Conservation (phyloP, 2,797 vertebrate genomes). For the Cyprinodon diabolis region DNA sequence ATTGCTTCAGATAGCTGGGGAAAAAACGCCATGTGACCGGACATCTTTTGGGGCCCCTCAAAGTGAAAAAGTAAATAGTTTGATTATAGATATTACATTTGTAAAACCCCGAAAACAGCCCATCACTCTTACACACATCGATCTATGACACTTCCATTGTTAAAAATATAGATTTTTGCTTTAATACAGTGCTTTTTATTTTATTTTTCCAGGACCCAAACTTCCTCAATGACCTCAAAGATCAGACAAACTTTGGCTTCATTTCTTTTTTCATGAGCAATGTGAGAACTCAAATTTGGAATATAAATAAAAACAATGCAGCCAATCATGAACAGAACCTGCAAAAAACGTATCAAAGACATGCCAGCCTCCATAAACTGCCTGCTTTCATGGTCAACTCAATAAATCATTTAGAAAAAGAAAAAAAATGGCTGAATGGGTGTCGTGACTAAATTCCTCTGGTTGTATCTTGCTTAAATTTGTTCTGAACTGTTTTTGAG, state of each 20-base stretch:
- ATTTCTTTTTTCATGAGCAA: background rate
- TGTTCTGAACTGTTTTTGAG: background rate
- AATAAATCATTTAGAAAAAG: background rate
- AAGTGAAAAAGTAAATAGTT: too few relatives aligned
- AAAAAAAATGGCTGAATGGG: background rate
- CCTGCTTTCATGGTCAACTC: slow-evolving; percentile 1
- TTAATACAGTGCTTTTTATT: background rate
- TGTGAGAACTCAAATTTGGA: background rate
- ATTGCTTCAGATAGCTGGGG: background rate
- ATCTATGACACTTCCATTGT: background rate
- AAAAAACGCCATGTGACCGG: too few relatives aligned
- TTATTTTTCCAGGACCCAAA: background rate
- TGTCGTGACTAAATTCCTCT: background rate
- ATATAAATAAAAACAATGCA: background rate
- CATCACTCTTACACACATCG: background rate
- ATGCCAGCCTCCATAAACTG: background rate
- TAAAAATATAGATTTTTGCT: background rate
- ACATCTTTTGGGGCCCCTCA: background rate
- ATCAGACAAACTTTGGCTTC: background rate
- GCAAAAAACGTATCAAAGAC: background rate
- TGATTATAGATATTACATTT: too few relatives aligned
- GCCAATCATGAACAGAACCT: background rate
- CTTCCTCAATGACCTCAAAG: background rate
- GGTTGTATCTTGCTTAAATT: background rate
- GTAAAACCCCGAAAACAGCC: background rate